These are phyloP conservation scores for Diachrysia chrysitis DNA, from an alignment of 2,888 invertebrate species.

Conservation along the genomic window DNA sequence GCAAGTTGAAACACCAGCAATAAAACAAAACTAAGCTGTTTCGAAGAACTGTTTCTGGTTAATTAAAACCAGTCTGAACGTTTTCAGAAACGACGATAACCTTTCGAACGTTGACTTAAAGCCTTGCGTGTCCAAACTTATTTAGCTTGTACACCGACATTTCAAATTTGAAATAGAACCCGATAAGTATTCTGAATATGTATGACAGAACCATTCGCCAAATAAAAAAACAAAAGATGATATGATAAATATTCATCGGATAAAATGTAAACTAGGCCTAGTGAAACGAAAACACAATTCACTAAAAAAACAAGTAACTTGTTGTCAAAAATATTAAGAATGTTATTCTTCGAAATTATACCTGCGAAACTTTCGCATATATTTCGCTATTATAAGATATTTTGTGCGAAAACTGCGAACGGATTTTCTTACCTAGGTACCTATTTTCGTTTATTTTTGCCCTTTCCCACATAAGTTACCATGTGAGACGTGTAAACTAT, in stretches of 20 bases:
- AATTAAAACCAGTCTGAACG: slow-evolving; percentile 35
- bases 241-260: slow-evolving; percentile 14
- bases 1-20: slow-evolving; percentile 11
- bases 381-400: neutral
- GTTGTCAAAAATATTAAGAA: slow-evolving; percentile 9
- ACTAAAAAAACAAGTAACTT: slow-evolving; percentile 22
- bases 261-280: slow-evolving; percentile 33
- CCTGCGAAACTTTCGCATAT: neutral
- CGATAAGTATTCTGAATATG: slow-evolving; percentile 35
- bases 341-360: slow-evolving; percentile 14
- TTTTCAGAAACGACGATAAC: slow-evolving; percentile 61
- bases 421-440: neutral
- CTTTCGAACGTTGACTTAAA: slow-evolving; percentile 63
- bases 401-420: neutral
- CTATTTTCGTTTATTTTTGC: neutral
- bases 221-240: slow-evolving; percentile 38
- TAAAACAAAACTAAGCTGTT: slow-evolving; percentile 20
- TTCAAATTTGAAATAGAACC: slow-evolving; percentile 27
- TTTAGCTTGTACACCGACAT: slow-evolving; percentile 45
- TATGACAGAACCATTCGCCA: slow-evolving; percentile 14
- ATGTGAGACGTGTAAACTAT: neutral
- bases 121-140: slow-evolving; percentile 63
- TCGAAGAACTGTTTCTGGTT: slow-evolving; percentile 25
- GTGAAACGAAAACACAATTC: slow-evolving; percentile 43
- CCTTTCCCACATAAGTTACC: neutral